Evolutionary conservation across 1,140 invertebrate species (phyloP), one percentile per base, ranked within the genome.

Genomic region (Batillaria attramentaria): DNA sequence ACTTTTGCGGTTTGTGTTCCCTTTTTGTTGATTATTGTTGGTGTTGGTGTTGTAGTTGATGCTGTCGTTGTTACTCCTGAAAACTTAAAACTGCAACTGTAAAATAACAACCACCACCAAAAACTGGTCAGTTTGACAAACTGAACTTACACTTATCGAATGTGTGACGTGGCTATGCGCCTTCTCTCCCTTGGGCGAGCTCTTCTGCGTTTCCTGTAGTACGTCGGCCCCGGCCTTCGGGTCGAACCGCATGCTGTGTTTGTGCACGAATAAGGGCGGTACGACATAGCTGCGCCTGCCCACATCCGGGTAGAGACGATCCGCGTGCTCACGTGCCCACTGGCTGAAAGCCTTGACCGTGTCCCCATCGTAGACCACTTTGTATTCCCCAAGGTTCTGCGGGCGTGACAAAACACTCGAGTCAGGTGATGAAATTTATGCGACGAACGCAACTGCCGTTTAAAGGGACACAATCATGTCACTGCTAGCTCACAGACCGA

Each of bases 311-410:
- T 75, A 75, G 54, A 75, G 37, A 24, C 39, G 54, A 8, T 60
- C 57, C 54, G 73, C 73, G 73, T 75, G 73, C 33, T 75, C 73
- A 24, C 54, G 54, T 28, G 73, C 73, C 73, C 73, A 75, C 39
- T 62, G 35, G 5, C 41, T 41, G 73, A 75, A 75, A 20, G 54
- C 73, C 54, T 65, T 41, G 54, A 41, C 57, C 54, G 33, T 42
- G 73, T 75, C 54, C 1, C 73, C 73, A 6, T 57, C 39, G 20
- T 65, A 62, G 8, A 65, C 54, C 18, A 75, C 57, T 24, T 70
- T 39, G 57, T 62, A 75, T 50, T n/a, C 39, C 3, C 62, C 35
- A 2, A 75, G 73, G 37, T 33, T 42, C 68, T 70, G 28, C 10
- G 31, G 24, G n/a, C n/a, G n/a, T n/a, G n/a, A n/a, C n/a, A n/a